Evolutionary conservation across 1,140 invertebrate genomes (phyloP), one percentile per base, ranked within the genome.

Genomic region (Venustaconcha ellipsiformis): DNA sequence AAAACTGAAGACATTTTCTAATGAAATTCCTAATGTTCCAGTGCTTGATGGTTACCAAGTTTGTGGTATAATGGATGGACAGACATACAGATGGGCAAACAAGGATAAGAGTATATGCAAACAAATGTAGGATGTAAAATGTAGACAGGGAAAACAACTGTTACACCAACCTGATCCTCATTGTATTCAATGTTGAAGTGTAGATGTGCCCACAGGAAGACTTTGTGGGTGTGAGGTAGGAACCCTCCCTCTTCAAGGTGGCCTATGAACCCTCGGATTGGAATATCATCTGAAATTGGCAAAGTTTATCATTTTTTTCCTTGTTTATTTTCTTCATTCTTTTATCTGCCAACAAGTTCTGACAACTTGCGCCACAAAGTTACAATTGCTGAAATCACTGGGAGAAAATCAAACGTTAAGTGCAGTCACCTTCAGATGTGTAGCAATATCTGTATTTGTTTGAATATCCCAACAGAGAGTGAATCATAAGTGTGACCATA

Each of bases 101-200:
- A 37, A 37, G 8, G 37, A 37, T 37, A 37, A 37, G 4, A 37
- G 8, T 37, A 37, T 4, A 37, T 37, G 37, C 3, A 37, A 37
- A 37, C 37, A 37, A 37, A 37, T 37, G 8, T 37, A 37, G 30
- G 5, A 37, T 2, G 5, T 59, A 15, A 55, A 56, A 69, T n/a
- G 37, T 30, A 17, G 65, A 30, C 13, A n/a, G 11, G n/a, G n/a
- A 2, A 23, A 57, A 62, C 14, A 66, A 4, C 30, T 30, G 56
- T 57, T 23, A 37, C 37, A 37, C 37, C 8, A 37, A 37, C 37
- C 37, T 91, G 85, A 55, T 92, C 78, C 15, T 87, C 85, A 82
- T 92, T 92, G 76, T 91, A 92, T 74, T 91, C 88, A 23, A 92
- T 89, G 70, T 88, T 90, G 77, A 92, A 92, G 74, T 91, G 89